phyloP scores from a whole-genome alignment of 2,113 vertebrate species.

The Catharus bicknelli region DNA sequence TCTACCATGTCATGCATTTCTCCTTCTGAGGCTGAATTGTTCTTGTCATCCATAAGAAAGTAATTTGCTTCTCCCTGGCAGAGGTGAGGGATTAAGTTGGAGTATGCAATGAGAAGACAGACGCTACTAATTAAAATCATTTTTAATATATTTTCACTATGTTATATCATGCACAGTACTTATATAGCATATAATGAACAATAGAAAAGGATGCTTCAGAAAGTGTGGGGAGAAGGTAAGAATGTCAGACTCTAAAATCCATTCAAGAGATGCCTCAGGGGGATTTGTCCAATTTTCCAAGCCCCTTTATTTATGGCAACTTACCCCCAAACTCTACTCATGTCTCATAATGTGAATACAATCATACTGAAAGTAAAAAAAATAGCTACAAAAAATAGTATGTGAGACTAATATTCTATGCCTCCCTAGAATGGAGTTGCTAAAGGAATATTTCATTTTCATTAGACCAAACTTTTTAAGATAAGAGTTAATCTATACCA shows the following conservation, averaged over 20 bases:
- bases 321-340: neutral
- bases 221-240: neutral
- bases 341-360: neutral
- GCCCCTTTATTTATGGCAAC: neutral
- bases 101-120: neutral
- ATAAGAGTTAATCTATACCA: neutral
- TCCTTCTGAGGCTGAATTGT: neutral
- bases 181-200: neutral
- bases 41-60: neutral
- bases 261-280: neutral
- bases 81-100: neutral
- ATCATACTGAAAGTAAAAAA: neutral
- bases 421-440: neutral
- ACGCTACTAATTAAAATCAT: neutral
- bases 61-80: neutral
- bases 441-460: constrained; percentile 1
- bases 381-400: neutral
- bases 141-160: neutral
- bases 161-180: neutral
- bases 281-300: neutral
- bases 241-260: neutral
- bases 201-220: neutral
- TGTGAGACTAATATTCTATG: neutral
- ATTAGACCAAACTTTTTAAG: neutral
- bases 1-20: neutral